Conservation (phyloP, 1,140 invertebrate genomes). For the Orius insidiosus region DNA sequence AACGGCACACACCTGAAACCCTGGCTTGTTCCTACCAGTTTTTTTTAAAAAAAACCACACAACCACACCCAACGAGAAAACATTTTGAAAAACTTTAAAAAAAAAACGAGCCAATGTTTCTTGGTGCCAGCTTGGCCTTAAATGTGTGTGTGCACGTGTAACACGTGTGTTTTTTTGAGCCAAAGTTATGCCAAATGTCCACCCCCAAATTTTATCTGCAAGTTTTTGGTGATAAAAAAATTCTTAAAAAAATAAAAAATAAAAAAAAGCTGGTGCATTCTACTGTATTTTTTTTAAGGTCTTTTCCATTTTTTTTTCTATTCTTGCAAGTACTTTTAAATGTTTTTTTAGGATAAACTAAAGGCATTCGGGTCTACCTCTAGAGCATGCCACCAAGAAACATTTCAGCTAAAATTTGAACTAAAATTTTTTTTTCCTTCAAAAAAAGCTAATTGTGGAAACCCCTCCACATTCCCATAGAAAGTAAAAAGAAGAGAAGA, state of each 20-base stretch:
- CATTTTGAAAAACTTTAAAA: background rate
- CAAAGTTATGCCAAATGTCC: background rate
- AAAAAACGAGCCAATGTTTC: conserved; percentile 34
- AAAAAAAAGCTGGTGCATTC: conserved; percentile 15
- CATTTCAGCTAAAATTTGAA: conserved; percentile 16
- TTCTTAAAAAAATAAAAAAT: conserved; percentile 2
- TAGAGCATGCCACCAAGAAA: conserved; percentile 23
- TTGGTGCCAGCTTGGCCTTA: conserved; percentile 21
- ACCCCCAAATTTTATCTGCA: background rate
- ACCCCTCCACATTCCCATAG: conserved; percentile 11
- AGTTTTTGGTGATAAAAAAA: conserved; percentile 12
- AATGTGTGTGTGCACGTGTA: background rate
- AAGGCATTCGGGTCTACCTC: conserved; percentile 16
- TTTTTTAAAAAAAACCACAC: conserved; percentile 11
- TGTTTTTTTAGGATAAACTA: background rate
- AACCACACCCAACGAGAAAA: conserved; percentile 8
- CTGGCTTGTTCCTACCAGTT: conserved; percentile 21
- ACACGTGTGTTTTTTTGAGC: conserved; percentile 1
- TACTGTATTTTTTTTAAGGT: conserved; percentile 14
- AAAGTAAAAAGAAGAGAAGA: too few relatives aligned
- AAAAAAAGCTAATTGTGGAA: conserved; percentile 10
- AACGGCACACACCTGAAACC: conserved; percentile 21
- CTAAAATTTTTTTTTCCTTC: too few relatives aligned
- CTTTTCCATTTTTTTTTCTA: conserved; percentile 11
- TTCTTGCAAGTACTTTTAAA: conserved; percentile 12